phyloP scores from a whole-genome alignment of 2,113 vertebrate genomes.

The Cygnus atratus region DNA sequence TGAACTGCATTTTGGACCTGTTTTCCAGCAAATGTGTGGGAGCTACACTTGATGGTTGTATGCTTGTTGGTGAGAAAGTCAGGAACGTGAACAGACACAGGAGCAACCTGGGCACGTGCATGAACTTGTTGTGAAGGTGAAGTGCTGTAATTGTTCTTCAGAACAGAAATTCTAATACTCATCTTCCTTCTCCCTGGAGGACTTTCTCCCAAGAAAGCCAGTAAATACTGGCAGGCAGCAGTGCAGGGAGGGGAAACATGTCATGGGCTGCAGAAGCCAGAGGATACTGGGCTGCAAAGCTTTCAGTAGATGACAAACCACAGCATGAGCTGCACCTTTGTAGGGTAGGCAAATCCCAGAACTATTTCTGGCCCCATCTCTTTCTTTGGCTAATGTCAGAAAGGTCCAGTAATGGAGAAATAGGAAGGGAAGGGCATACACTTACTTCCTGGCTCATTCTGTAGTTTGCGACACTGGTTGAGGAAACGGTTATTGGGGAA shows the following conservation, averaged over 20 bases:
- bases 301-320: not conserved
- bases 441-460: not conserved
- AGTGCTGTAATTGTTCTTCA: not conserved
- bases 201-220: not conserved
- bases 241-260: not conserved
- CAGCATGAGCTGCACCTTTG: rapidly evolving
- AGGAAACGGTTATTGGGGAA: not conserved
- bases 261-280: not conserved
- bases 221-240: not conserved
- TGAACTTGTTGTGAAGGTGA: not conserved
- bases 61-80: not conserved
- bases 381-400: not conserved
- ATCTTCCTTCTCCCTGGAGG: not conserved
- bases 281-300: not conserved
- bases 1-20: not conserved
- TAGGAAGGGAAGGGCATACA: not conserved
- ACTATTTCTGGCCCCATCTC: not conserved
- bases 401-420: not conserved
- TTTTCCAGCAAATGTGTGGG: not conserved
- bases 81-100: not conserved
- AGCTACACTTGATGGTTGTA: not conserved
- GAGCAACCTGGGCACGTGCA: not conserved
- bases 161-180: not conserved
- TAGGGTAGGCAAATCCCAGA: not conserved
- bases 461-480: not conserved